A percentile compares a stretch with the other conserved stretches of the same genome.
These are phyloP conservation scores for Gibbula magus DNA, from an alignment of 2,888 invertebrate species.

Conservation along the genomic window DNA sequence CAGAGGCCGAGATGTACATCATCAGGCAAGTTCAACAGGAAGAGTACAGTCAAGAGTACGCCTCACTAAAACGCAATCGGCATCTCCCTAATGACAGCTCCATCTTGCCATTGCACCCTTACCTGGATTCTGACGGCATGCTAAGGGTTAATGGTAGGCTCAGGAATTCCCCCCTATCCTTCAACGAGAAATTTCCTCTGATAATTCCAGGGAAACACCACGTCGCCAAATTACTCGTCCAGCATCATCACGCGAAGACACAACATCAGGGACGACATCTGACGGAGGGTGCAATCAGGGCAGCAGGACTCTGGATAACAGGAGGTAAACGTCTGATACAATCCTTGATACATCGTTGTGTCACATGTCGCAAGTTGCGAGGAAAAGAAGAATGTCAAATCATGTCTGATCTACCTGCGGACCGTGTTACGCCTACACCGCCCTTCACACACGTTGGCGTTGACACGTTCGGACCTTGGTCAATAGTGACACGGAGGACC, in stretches of 20 bases:
- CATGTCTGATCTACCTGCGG: not conserved
- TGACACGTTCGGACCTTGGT: not conserved
- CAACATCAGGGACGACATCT: constrained; percentile 20
- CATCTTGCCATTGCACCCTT: constrained; percentile 27
- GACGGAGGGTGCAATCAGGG: constrained; percentile 19
- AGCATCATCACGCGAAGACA: not conserved
- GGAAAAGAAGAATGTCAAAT: not conserved
- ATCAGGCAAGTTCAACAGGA: no score
- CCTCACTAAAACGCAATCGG: not conserved
- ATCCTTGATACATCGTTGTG: not conserved
- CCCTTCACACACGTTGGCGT: no score
- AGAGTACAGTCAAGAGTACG: no score
- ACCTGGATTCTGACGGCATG: constrained; percentile 35
- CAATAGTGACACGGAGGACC: not conserved
- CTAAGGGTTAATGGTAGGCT: constrained; percentile 39
- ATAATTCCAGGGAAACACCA: constrained; percentile 10
- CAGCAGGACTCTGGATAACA: no score
- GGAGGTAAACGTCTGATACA: constrained; percentile 14
- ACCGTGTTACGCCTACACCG: not conserved
- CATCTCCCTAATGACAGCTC: constrained; percentile 21
- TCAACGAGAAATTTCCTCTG: not conserved
- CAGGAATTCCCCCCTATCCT: no score
- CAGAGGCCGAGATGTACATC: no score
- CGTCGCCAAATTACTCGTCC: constrained; percentile 9
- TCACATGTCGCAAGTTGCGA: no score